A percentile compares a stretch with the other conserved stretches of the same genome.
These are phyloP conservation scores for Tetraodon nigroviridis DNA, from an alignment of 2,113 vertebrate species.

Conservation along the genomic window DNA sequence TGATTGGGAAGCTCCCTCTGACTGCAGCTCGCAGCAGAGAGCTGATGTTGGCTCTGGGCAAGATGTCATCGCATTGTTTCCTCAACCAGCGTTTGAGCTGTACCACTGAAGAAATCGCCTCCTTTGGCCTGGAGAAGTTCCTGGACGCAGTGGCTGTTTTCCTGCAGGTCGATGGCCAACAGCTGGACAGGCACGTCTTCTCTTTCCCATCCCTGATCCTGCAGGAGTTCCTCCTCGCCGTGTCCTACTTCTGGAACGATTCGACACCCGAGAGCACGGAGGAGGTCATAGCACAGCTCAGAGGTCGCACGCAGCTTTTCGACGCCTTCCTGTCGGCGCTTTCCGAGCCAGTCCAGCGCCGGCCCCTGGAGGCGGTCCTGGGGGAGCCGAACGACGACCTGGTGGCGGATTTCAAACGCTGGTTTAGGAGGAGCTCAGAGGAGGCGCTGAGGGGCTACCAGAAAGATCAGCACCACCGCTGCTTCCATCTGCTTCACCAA, in stretches of 20 bases:
- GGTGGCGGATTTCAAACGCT: conserved; percentile 44
- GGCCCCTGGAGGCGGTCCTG: conserved; percentile 46
- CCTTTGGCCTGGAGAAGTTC: conserved; percentile 40
- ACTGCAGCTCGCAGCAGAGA: conserved; percentile 21
- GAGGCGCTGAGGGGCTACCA: conserved; percentile 9
- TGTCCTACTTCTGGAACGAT: conserved; percentile 56
- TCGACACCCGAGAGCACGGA: conserved; percentile 5
- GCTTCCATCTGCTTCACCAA: conserved; percentile 65
- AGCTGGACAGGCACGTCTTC: conserved; percentile 29
- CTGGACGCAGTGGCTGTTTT: conserved; percentile 35
- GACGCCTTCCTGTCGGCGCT: conserved; percentile 68
- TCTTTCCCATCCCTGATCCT: conserved; percentile 63
- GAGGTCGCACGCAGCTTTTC: conserved; percentile 33
- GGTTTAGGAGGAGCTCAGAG: conserved; percentile 42
- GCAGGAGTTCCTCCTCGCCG: conserved; percentile 70
- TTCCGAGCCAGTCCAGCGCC: conserved; percentile 49
- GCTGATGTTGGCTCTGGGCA: conserved; percentile 49
- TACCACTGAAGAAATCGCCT: conserved; percentile 30
- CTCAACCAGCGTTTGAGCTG: conserved; percentile 28
- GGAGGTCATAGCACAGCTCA: conserved; percentile 36
- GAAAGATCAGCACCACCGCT: conserved; percentile 32
- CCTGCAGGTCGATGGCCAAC: conserved; percentile 25
- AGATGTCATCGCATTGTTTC: conserved; percentile 43
- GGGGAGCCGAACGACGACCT: conserved; percentile 36
- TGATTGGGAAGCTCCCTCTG: conserved; percentile 42